These are phyloP conservation scores for Drosophila setifemur DNA, from an alignment of 1,140 invertebrate genomes.

Conservation along the genomic window DNA sequence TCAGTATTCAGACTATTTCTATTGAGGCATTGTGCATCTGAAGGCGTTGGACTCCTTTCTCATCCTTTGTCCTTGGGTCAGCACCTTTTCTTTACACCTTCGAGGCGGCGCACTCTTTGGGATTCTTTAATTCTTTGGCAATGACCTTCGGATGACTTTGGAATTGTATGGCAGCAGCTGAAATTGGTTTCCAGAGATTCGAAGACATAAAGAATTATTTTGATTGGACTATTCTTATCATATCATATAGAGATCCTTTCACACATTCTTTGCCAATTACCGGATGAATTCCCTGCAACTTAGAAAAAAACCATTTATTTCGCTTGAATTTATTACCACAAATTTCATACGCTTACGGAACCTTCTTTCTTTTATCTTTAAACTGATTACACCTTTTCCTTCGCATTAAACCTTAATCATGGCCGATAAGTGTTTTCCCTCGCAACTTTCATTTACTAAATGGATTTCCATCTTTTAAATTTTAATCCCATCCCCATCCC, in stretches of 20 bases:
- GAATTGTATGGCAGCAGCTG: constrained; percentile 54
- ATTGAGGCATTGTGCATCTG: constrained; percentile 62
- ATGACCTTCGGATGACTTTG: constrained; percentile 65
- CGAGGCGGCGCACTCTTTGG: constrained; percentile 31
- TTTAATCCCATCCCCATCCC: constrained; percentile 19
- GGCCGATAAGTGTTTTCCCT: constrained; percentile 18
- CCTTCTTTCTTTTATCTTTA: neutral
- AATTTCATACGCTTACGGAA: no score
- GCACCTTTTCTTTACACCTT: constrained; percentile 67
- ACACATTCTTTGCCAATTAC: neutral
- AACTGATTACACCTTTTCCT: neutral
- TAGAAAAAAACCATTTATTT: neutral
- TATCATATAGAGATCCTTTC: constrained; percentile 2
- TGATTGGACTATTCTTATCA: constrained; percentile 29
- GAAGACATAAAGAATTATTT: constrained; percentile 20
- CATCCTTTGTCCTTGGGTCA: constrained; percentile 55
- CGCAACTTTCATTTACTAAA: constrained; percentile 32
- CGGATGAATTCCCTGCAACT: no score
- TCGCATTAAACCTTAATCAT: constrained; percentile 19
- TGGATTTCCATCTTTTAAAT: constrained; percentile 13
- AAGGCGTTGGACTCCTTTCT: constrained; percentile 57
- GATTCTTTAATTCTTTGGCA: constrained; percentile 54
- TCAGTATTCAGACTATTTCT: constrained; percentile 48
- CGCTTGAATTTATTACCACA: no score
- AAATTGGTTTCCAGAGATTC: constrained; percentile 28